Evolutionary conservation across 2,113 vertebrate genomes (phyloP), one percentile per base, ranked within the genome.

Genomic region (Acanthochromis polyacanthus): DNA sequence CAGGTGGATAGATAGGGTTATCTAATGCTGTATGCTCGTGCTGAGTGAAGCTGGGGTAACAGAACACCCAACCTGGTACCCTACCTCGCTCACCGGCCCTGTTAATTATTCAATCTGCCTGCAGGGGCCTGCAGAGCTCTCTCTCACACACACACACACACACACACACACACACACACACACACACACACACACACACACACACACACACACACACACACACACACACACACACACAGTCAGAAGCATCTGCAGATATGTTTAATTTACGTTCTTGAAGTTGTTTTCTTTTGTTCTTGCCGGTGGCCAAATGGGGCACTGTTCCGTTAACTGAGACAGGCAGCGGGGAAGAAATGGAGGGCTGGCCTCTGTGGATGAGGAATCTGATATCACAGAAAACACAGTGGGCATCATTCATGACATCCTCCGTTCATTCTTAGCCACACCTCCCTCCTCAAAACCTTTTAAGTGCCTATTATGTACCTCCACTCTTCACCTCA

Each of bases 91-190:
- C 77, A 80, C 78, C 58, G 67, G 80, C 61, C 67, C 82, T 75
- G 75, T 93, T 91, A 92, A 92, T 91, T 92, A 93, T 93, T 93
- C 89, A 93, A 62, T 58, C 51, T 5, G 61, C 75, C 81, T 87
- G 82, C 83, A 87, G 84, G 81, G 84, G 78, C 81, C 87, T 63
- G 22, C 62, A 83, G 74, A 74, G 38, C 73, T 71, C n/a, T n/a
- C n/a, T n/a, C n/a, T n/a, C n/a, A 25, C 25, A 25, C 73, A 28
- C 70, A 16, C 68, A 22, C 67, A 71, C 71, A 60, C 53, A 23
- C 67, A 52, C 53, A 16, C 62, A 8, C 56, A 65, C 36, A 57
- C 56, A 58, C 51, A 64, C 46, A 71, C 25, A 25, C 73, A 28
- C 70, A 16, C 68, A 22, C 67, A 71, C 71, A 60, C 53, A 23